Percentiles rank a stretch among this genome's conserved stretches.
phyloP scores from a whole-genome alignment of 2,113 vertebrate species.

The Cathartes aura region DNA sequence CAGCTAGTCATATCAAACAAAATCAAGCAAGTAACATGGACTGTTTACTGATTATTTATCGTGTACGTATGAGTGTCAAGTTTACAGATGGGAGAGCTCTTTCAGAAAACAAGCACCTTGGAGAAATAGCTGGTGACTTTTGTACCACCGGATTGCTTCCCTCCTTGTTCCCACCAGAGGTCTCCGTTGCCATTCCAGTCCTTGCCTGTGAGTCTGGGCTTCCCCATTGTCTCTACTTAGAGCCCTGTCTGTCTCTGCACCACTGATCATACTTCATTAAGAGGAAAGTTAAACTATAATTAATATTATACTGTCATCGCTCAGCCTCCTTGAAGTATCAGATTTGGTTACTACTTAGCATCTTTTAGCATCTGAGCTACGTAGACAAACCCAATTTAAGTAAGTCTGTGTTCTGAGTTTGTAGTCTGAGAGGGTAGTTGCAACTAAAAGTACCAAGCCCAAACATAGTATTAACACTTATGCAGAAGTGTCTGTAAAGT shows the following conservation, averaged over 20 bases:
- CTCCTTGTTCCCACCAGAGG: constrained; percentile 5
- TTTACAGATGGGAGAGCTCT: neutral
- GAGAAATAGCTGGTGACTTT: neutral
- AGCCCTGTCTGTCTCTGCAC: neutral
- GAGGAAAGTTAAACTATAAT: neutral
- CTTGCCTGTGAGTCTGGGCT: neutral
- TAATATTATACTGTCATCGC: neutral
- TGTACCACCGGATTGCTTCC: neutral
- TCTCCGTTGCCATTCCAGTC: neutral
- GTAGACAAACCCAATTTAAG: neutral
- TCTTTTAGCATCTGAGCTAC: neutral
- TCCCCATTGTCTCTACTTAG: neutral
- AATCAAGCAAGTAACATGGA: constrained; percentile 88
- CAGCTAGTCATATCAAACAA: constrained; percentile 79
- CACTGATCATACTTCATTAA: neutral
- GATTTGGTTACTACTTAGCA: neutral
- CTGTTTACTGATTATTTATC: constrained; percentile 77
- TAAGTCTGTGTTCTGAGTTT: neutral
- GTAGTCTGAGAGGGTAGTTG: neutral
- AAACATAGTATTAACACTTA: neutral
- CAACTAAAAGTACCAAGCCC: neutral
- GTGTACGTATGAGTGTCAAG: neutral
- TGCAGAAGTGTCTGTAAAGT: neutral
- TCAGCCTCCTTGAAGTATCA: neutral
- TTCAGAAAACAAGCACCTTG: neutral